Evolutionary conservation across 2,113 vertebrate genomes (phyloP).

Genomic region (Melanotaenia duboulayi): DNA sequence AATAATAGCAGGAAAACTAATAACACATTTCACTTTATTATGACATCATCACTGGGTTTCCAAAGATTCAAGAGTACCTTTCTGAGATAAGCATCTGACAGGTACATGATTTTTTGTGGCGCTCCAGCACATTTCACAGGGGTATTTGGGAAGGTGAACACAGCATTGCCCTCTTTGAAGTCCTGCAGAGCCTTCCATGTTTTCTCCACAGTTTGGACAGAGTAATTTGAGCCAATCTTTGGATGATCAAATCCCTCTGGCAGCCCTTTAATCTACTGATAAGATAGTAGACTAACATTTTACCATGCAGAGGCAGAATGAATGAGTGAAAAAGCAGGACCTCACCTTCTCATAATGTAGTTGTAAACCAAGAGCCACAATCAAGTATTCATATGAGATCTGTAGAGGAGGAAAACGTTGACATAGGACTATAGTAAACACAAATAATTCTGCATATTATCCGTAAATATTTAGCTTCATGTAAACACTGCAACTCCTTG

Average conservation of each 20-base stretch:
- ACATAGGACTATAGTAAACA: background rate
- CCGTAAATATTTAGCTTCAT: background rate
- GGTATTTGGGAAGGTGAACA: constrained; percentile 94
- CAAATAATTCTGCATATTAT: background rate
- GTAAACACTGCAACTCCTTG: background rate
- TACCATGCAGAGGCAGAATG: background rate
- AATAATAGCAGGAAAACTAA: background rate
- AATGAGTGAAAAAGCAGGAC: constrained; percentile 2
- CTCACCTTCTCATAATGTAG: constrained; percentile 94
- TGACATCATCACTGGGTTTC: background rate
- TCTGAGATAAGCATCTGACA: constrained; percentile 90
- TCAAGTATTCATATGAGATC: constrained; percentile 95
- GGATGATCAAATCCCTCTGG: constrained; percentile 92
- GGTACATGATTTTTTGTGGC: constrained; percentile 99
- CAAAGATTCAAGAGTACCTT: constrained; percentile 81
- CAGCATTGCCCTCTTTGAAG: constrained; percentile 94
- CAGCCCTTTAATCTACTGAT: constrained; percentile 92
- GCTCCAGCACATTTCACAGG: constrained; percentile 96
- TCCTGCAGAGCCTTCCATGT: constrained; percentile 93
- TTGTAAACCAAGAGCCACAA: constrained; percentile 93
- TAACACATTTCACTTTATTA: background rate
- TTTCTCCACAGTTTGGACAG: constrained; percentile 90
- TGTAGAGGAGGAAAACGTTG: constrained; percentile 63
- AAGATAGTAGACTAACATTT: background rate
- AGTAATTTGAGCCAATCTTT: constrained; percentile 97